phyloP scores from a whole-genome alignment of 2,888 invertebrate species.

The Drosophila hamatofila region DNA sequence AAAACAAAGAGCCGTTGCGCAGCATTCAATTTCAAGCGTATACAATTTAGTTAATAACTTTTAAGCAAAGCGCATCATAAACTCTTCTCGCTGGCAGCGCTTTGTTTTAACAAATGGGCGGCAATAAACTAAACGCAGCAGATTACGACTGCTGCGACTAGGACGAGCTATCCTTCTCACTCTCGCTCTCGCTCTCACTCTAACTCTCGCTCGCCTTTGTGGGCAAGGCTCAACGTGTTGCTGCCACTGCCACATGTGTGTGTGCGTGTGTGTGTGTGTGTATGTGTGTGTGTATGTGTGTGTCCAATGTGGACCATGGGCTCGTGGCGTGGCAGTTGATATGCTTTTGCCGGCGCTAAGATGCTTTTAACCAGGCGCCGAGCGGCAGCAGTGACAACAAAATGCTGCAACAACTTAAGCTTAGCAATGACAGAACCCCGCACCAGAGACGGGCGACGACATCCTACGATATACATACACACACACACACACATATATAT shows the following conservation, averaged over 20 bases:
- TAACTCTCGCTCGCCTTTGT: not conserved
- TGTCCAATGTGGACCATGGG: conserved; percentile 18
- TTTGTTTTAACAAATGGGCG: conserved; percentile 67
- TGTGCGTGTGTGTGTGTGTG: conserved; percentile 1
- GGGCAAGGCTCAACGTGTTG: conserved; percentile 20
- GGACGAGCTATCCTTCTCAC: conserved; percentile 5
- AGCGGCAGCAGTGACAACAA: conserved; percentile 43
- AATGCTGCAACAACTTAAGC: conserved; percentile 73
- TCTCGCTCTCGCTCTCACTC: not conserved
- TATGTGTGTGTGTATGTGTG: conserved; percentile 8
- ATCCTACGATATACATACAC: not conserved
- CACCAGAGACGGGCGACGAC: conserved; percentile 31
- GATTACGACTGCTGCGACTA: conserved; percentile 54
- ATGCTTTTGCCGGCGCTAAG: conserved; percentile 54
- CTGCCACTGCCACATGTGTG: not conserved
- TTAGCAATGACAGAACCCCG: conserved; percentile 64
- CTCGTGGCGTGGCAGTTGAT: conserved; percentile 28
- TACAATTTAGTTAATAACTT: conserved; percentile 74
- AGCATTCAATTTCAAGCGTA: conserved; percentile 61
- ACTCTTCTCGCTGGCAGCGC: conserved; percentile 39
- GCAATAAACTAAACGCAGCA: conserved; percentile 74
- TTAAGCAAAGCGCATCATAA: conserved; percentile 69
- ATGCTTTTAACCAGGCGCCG: conserved; percentile 66
- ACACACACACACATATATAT: no score
- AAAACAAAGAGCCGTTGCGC: conserved; percentile 33